Evolutionary conservation across 2,797 vertebrate species (phyloP).

Genomic region (Carcharodon carcharias): DNA sequence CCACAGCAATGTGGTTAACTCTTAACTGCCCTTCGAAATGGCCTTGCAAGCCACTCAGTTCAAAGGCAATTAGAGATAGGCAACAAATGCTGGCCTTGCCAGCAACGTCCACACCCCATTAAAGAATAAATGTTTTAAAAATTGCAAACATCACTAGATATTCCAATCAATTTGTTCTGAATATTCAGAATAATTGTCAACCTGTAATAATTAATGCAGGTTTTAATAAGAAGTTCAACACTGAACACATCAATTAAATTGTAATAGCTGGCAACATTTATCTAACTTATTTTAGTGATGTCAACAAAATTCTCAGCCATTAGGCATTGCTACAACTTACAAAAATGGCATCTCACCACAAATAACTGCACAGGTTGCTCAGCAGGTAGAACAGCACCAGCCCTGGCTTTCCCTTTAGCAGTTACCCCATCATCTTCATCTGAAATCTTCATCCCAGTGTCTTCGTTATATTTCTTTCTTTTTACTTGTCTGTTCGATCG

Average conservation of each 20-base stretch:
- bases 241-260: background rate
- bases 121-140: background rate
- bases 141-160: background rate
- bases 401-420: conserved; percentile 77
- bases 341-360: conserved; percentile 66
- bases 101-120: background rate
- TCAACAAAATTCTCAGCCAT: background rate
- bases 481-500: conserved; percentile 95
- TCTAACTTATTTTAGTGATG: background rate
- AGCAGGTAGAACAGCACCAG: conserved; percentile 57
- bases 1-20: no score
- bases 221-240: background rate
- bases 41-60: no score
- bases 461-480: conserved; percentile 91
- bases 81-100: no score
- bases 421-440: conserved; percentile 86
- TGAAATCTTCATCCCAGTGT: conserved; percentile 79
- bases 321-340: background rate
- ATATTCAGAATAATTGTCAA: background rate
- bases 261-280: background rate
- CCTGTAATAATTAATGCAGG: background rate
- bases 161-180: background rate
- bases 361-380: conserved; percentile 84
- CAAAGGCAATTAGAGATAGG: no score
- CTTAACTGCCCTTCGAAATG: no score